Base-by-base conservation (phyloP, 2,113 vertebrate species). In the Leuciscus idus region DNA sequence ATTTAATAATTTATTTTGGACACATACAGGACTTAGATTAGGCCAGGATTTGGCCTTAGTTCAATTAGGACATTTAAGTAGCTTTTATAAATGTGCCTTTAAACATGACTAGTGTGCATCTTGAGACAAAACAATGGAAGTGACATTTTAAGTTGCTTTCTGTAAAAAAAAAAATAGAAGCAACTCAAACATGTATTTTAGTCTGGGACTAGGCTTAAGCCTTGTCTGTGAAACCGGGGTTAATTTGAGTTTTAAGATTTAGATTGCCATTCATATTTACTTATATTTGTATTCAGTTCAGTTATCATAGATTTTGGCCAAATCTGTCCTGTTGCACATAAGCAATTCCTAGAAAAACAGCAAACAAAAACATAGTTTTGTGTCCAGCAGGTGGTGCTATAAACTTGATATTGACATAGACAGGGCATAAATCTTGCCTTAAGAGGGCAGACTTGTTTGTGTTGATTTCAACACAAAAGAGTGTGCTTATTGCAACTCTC, bases 331-430 rank as follows among this genome's bases (percentile, higher is more conserved):
- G 59, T 30, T 64, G 59, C 39, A 39, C 5, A 12, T 64, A 74
- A 39, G 7, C 21, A 17, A 52, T 61, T 81, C 10, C 2, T 59
- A 36, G 6, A 26, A 39, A 2, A 21, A 33, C 2, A 76, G n/a
- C 66, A 26, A n/a, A 66, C 19, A 17, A 26, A 52, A 57, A 48
- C 15, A 26, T 21, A 81, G 30, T 39, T 55, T 1, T 23, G 79
- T 6, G 12, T 64, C 79, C 88, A 85, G 83, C 79, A 85, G 88
- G 72, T 89, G 88, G 85, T 61, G 62, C 76, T 81, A 48, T 68
- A n/a, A 68, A 62, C 61, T 23, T 70, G 10, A 10, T 28, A 82
- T 36, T 48, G 36, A 21, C 57, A 64, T 21, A 57, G 1, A 52
- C 12, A 0, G 12, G 21, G 2, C 7, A 33, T 50, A 46, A 28